Percentiles rank a stretch among this genome's conserved stretches.
phyloP scores from a whole-genome alignment of 2,113 vertebrate genomes.

The Isurus oxyrinchus region DNA sequence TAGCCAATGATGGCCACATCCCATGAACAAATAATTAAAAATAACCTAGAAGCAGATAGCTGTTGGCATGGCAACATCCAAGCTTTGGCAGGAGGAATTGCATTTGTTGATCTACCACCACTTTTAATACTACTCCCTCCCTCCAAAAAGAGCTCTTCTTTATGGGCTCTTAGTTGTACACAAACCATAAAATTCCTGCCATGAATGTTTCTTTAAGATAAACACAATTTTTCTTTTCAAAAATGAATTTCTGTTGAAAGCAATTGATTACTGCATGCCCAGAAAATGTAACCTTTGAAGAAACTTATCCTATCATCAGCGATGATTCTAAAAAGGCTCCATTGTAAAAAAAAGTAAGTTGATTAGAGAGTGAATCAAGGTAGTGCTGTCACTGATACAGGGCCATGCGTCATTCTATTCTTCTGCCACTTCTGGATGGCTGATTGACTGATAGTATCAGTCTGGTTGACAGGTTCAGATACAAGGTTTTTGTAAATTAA shows the following conservation, averaged over 20 bases:
- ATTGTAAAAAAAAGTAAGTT: conserved; percentile 30
- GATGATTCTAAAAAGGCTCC: conserved; percentile 8
- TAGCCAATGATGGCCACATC: no score
- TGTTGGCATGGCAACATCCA: not conserved
- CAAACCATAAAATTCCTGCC: not conserved
- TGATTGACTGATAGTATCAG: conserved; percentile 35
- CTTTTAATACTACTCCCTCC: not conserved
- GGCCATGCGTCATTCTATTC: conserved; percentile 8
- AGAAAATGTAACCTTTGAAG: not conserved
- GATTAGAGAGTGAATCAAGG: conserved; percentile 35
- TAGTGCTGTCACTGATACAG: conserved; percentile 5
- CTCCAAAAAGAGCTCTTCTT: not conserved
- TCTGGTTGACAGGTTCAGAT: conserved; percentile 31
- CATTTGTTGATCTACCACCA: not conserved
- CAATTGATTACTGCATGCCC: not conserved
- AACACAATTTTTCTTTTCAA: not conserved
- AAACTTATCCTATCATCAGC: not conserved
- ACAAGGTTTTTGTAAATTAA: conserved; percentile 38
- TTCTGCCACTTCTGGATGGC: conserved; percentile 34
- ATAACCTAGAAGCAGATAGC: not conserved
- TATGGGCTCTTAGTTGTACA: not conserved
- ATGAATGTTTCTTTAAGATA: not conserved
- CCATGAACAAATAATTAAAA: no score
- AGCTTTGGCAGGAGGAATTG: not conserved
- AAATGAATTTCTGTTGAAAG: not conserved